Base-by-base conservation (phyloP, 2,888 invertebrate genomes). In the Endomychus coccineus region DNA sequence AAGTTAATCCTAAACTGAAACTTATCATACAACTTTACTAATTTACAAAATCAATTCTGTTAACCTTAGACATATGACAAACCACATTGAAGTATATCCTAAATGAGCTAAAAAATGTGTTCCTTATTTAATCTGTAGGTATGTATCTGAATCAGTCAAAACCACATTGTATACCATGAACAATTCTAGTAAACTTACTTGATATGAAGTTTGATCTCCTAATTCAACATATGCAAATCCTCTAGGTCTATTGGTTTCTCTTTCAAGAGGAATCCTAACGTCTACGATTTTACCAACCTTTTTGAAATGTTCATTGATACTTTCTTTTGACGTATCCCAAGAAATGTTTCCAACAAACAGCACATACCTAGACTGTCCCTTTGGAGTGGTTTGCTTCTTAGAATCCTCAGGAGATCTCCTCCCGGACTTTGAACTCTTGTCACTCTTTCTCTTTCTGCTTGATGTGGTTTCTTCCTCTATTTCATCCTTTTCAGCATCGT, bases 201-300 rank as follows among this genome's bases (percentile, higher is more conserved):
- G 62, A 46, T 65, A 70, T 36, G 66, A 56, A 27, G 48, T 48
- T 35, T 58, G 60, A 44, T 68, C 58, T 2, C 49, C 44, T 5
- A 71, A 38, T 53, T 71, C 69, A 4, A 71, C 56, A 46, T 66
- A 70, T 7, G 60, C 69, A 51, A 70, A 65, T 13, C 71, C 71
- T 39, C 66, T 58, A 2, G 65, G 53, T 39, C 46, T 53, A 7
- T 62, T 59, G 15, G 54, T 51, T n/a, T 52, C 44, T 30, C 55
- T 56, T 16, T 54, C 54, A 2, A 45, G 50, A 5, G 68, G 68
- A 35, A 71, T 61, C 37, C 67, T 55, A 3, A 71, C 54, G 44
- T 60, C 55, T 5, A 47, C 43, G 15, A 71, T 51, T 9, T 59
- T 42, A 9, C 62, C 59, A n/a, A 56, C 63, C 51, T 66, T 68